These are phyloP conservation scores for Tanypteryx hageni DNA, from an alignment of 2,888 invertebrate genomes.

Conservation along the genomic window DNA sequence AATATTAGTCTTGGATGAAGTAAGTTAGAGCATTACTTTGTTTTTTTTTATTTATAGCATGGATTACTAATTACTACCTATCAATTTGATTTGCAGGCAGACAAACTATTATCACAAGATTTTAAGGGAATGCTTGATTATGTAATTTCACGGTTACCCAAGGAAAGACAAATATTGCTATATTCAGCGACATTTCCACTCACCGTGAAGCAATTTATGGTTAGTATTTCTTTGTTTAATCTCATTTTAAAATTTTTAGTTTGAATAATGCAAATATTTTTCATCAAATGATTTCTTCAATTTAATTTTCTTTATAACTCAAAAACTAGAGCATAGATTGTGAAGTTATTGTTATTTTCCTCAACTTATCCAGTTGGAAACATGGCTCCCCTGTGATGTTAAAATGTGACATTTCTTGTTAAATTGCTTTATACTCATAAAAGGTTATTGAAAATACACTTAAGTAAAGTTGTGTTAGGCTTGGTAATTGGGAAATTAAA, in stretches of 20 bases:
- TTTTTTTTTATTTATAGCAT: not conserved
- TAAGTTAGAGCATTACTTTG: constrained; percentile 69
- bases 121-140: constrained; percentile 99
- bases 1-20: constrained; percentile 97
- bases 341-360: not conserved
- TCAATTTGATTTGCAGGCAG: constrained; percentile 80
- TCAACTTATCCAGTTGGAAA: not conserved
- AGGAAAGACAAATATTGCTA: constrained; percentile 96
- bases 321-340: not conserved
- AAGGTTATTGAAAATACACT: too few species aligned
- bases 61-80: not conserved
- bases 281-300: not conserved
- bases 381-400: too few species aligned
- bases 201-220: constrained; percentile 99
- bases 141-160: constrained; percentile 94
- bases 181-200: constrained; percentile 99
- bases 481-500: too few species aligned
- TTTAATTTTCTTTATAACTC: not conserved
- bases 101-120: constrained; percentile 98
- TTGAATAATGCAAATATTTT: too few species aligned
- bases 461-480: too few species aligned
- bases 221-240: constrained; percentile 70
- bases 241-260: not conserved
- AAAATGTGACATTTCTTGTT: too few species aligned
- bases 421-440: too few species aligned